Evolutionary conservation across 2,113 vertebrate species (phyloP).

Genomic region (Osmerus mordax): DNA sequence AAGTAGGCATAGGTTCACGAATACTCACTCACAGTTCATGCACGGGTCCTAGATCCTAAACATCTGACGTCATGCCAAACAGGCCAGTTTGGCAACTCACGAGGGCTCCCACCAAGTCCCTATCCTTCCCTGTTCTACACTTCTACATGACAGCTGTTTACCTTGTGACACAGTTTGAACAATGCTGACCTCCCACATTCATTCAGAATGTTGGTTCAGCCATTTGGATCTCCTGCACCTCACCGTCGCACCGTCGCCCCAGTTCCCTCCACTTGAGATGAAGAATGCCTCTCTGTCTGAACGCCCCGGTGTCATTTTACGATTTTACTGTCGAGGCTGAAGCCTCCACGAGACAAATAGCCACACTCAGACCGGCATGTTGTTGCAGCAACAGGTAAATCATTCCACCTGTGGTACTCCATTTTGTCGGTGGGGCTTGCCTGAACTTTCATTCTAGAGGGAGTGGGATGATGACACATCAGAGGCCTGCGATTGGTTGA

Average conservation of each 20-base stretch:
- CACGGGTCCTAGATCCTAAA: no score
- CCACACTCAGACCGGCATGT: conserved; percentile 39
- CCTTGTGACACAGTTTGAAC: background rate
- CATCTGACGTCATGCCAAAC: no score
- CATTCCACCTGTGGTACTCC: conserved; percentile 52
- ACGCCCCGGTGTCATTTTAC: conserved; percentile 44
- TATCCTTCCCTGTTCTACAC: no score
- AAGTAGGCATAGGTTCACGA: no score
- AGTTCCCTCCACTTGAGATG: conserved; percentile 37
- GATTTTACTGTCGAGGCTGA: conserved; percentile 47
- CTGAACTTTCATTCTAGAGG: conserved; percentile 15
- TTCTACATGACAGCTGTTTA: background rate
- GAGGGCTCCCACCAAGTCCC: no score
- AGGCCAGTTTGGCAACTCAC: no score
- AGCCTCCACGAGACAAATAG: conserved; percentile 47
- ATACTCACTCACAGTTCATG: no score
- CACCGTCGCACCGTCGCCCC: conserved; percentile 27
- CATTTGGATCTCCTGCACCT: conserved; percentile 30
- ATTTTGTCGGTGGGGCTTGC: conserved; percentile 37
- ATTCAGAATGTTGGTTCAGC: conserved; percentile 26
- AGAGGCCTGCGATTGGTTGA: background rate
- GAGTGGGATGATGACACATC: background rate
- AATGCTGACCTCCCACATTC: conserved; percentile 23
- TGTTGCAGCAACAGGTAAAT: conserved; percentile 59
- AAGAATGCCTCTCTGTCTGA: conserved; percentile 40